Evolutionary conservation across 2,113 vertebrate genomes (phyloP).

Genomic region (Rhinichthys klamathensis): DNA sequence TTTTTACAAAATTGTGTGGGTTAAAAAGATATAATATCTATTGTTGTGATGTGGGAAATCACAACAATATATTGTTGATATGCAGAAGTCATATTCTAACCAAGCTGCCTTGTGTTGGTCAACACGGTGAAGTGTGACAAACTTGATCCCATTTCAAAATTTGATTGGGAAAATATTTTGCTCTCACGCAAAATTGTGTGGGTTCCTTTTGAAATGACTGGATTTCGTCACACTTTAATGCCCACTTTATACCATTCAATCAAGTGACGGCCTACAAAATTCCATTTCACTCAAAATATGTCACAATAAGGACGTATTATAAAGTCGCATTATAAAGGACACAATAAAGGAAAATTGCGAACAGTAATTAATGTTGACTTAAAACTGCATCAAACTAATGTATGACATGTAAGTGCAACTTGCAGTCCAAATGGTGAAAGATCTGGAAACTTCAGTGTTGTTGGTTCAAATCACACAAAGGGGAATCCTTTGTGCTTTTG

Average conservation of each 20-base stretch:
- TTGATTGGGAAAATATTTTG: neutral
- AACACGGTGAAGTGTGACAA: neutral
- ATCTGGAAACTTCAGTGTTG: neutral
- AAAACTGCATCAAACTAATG: no score
- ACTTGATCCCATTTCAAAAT: neutral
- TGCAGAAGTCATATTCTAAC: neutral
- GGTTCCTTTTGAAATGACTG: neutral
- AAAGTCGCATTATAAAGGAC: no score
- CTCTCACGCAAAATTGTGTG: neutral
- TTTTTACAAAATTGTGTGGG: neutral
- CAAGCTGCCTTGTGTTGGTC: neutral
- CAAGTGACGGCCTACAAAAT: neutral
- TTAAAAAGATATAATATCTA: neutral
- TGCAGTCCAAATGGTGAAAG: neutral
- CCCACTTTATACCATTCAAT: neutral
- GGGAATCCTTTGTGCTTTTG: neutral
- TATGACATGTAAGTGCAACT: neutral
- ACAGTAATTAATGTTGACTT: no score
- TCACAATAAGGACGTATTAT: neutral
- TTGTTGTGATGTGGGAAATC: neutral
- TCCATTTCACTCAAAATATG: no score
- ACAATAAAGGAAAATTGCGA: neutral
- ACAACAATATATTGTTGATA: neutral
- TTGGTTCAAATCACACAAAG: neutral
- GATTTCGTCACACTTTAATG: neutral